A percentile compares a stretch with the other conserved stretches of the same genome.
Evolutionary conservation across 92 coral and sea anemone genomes (phyloP).

Genomic region (Phymanthus crucifer): DNA sequence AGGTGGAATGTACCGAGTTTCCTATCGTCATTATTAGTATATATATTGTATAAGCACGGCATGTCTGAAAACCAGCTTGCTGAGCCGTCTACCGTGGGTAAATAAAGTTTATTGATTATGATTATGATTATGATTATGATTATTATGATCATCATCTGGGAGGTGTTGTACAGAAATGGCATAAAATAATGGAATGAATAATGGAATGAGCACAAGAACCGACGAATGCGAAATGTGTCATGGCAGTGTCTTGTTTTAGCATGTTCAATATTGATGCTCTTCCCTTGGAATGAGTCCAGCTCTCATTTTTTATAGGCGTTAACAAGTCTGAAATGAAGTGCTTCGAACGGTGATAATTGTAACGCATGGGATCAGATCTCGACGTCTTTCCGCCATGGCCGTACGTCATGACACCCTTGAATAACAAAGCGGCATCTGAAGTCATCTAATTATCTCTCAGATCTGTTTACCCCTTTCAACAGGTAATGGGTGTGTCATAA

Average conservation of each 20-base stretch:
- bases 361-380: background rate
- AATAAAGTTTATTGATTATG: too few species aligned
- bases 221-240: background rate
- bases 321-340: background rate
- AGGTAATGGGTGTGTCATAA: background rate
- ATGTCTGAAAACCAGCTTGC: too few species aligned
- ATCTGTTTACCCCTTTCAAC: background rate
- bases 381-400: background rate
- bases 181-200: too few species aligned
- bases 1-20: too few species aligned
- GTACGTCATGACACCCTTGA: background rate
- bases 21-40: too few species aligned
- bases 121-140: too few species aligned
- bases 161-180: too few species aligned
- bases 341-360: background rate
- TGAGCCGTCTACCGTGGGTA: too few species aligned
- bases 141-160: too few species aligned
- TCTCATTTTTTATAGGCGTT: background rate
- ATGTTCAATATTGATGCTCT: background rate
- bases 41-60: too few species aligned
- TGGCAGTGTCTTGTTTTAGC: background rate
- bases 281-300: too few species aligned
- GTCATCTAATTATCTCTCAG: background rate
- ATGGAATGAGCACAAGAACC: background rate
- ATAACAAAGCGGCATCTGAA: background rate